phyloP scores from a whole-genome alignment of 2,888 invertebrate genomes.

The Nomada fabriciana region DNA sequence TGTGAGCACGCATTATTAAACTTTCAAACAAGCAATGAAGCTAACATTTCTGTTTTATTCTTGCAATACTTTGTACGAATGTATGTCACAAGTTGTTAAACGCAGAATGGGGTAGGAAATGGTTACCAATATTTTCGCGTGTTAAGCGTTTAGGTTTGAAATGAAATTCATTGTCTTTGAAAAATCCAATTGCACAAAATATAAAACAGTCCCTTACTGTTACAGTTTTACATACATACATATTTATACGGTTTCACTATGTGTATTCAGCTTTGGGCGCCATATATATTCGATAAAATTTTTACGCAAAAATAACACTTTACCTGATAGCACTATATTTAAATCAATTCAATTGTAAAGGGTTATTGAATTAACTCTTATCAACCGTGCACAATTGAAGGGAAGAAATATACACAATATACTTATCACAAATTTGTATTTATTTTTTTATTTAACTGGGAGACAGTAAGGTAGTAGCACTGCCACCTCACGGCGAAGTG shows the following conservation, averaged over 20 bases:
- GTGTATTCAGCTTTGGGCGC: not conserved
- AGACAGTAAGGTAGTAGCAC: not conserved
- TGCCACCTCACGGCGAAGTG: not conserved
- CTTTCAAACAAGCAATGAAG: no score
- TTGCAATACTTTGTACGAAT: no score
- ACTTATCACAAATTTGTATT: not conserved
- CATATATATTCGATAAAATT: not conserved
- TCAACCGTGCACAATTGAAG: not conserved
- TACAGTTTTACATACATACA: not conserved
- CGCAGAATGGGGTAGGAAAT: not conserved
- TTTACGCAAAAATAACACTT: not conserved
- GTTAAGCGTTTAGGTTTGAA: not conserved
- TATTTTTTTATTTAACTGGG: not conserved
- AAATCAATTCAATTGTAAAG: not conserved
- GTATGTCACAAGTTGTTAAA: no score
- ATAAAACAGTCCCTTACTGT: not conserved
- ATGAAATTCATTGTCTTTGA: not conserved
- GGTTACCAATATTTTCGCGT: no score
- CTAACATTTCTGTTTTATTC: no score
- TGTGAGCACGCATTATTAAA: no score
- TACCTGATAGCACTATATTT: not conserved
- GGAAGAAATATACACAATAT: not conserved
- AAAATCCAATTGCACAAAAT: not conserved
- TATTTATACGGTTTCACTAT: not conserved
- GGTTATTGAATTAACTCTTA: not conserved